These are phyloP conservation scores for Bombus fervidus DNA, from an alignment of 1,140 invertebrate species.

Conservation along the genomic window DNA sequence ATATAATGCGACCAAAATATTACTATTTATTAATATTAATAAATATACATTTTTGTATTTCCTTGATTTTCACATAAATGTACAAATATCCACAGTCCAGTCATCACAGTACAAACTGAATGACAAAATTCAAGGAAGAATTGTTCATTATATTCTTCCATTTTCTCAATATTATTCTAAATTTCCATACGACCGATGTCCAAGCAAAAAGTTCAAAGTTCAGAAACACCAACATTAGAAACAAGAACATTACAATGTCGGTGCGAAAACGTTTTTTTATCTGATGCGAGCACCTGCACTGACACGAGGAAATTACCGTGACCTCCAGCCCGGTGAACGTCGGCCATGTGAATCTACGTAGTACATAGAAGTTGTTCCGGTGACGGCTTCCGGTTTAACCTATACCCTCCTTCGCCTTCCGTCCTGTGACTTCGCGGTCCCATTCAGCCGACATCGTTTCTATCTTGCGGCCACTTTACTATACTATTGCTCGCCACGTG, in stretches of 20 bases:
- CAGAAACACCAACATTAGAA: not conserved
- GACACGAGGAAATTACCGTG: conserved; percentile 76
- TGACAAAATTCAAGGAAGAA: no score
- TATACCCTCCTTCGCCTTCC: conserved; percentile 52
- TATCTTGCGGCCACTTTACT: conserved; percentile 72
- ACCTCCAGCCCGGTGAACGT: conserved; percentile 68
- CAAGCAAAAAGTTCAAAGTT: not conserved
- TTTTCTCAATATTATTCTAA: not conserved
- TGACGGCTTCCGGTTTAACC: conserved; percentile 78
- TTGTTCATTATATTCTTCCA: no score
- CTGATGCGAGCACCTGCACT: conserved; percentile 68
- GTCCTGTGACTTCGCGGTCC: conserved; percentile 29
- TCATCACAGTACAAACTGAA: no score
- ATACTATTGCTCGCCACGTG: conserved; percentile 71
- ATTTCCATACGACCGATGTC: not conserved
- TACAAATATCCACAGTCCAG: no score
- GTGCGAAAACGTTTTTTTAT: conserved; percentile 39
- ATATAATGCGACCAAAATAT: no score
- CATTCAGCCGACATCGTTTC: conserved; percentile 73
- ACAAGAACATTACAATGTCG: conserved; percentile 7
- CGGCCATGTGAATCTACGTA: conserved; percentile 77
- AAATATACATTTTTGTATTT: no score
- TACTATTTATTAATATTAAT: no score
- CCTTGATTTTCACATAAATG: no score
- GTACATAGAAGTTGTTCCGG: conserved; percentile 74